phyloP scores from a whole-genome alignment of 2,888 invertebrate species.

The Eucera pruinosa region DNA sequence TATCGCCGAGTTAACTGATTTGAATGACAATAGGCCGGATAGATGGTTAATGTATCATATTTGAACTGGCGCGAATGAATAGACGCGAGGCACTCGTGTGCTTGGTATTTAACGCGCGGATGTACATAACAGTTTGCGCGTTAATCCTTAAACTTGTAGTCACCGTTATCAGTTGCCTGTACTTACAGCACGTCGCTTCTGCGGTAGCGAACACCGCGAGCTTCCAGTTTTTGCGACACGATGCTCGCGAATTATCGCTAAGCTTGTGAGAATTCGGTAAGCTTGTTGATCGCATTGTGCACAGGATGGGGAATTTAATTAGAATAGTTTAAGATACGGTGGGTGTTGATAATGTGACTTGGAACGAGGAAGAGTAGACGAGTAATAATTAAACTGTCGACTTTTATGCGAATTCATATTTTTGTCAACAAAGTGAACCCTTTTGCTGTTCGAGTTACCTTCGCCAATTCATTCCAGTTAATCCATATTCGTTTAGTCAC shows the following conservation, averaged over 20 bases:
- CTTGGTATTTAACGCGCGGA: constrained; percentile 15
- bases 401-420: too few relatives aligned
- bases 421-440: too few relatives aligned
- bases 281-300: neutral
- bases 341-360: too few relatives aligned
- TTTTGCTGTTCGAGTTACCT: too few relatives aligned
- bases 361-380: too few relatives aligned
- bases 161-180: neutral
- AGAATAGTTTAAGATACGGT: neutral
- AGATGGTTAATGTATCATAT: constrained; percentile 38
- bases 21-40: constrained; percentile 37
- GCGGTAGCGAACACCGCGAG: neutral
- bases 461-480: too few relatives aligned
- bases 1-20: constrained; percentile 34
- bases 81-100: neutral
- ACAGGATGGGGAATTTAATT: neutral
- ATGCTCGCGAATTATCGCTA: neutral
- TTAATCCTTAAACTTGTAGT: constrained; percentile 20
- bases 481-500: too few relatives aligned
- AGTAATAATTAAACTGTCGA: too few relatives aligned
- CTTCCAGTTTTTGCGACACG: neutral
- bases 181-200: neutral
- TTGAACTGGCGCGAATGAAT: constrained; percentile 14
- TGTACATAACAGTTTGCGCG: constrained; percentile 18
- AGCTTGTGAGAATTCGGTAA: neutral